Base-by-base conservation (phyloP, 2,888 invertebrate genomes). In the Mylabris sibirica region DNA sequence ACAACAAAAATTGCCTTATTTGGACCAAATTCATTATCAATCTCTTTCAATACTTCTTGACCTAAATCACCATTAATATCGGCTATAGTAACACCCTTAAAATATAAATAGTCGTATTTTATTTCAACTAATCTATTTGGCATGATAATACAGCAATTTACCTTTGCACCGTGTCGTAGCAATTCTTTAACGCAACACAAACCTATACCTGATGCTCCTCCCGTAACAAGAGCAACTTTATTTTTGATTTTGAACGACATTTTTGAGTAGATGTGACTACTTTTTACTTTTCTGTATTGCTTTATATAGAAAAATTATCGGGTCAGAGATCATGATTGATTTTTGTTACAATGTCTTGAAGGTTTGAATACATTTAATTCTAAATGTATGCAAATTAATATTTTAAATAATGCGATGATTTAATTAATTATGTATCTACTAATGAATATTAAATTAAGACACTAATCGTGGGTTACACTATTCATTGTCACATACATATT, bases 11-110 rank as follows among this genome's bases (percentile, higher is more conserved):
- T 44, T 1, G 90, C 89, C 70, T 88, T 89, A 78, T 90, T 89
- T 73, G 90, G 87, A 41, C 91, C 91, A 78, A 89, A 90, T 78
- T 89, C 88, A 24, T 87, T 85, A 12, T 88, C 86, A 30, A 91
- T 83, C 69, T 89, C 88, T 70, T 89, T 88, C 3, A 88, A 86
- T 44, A 91, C 86, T 77, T 89, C 88, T 74, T 91, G 90, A 14
- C 91, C 69, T 34, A 35, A 41, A n/a, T 64, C 35, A 2, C 26
- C 34, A 24, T 64, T 66, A 6, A 69, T 34, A 30, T 67, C 69
- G 3, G 66, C 66, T 30, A 68, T 44, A 14, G 68, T 65, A n/a
- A 64, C 69, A 35, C 63, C 69, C 69, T 69, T n/a, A 44, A 14
- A 41, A 12, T 14, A 41, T n/a, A 2, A 4, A 17, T 14, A 38